Evolutionary conservation across 1,140 invertebrate species (phyloP), one percentile per base, ranked within the genome.

Genomic region (Bombus ignitus): DNA sequence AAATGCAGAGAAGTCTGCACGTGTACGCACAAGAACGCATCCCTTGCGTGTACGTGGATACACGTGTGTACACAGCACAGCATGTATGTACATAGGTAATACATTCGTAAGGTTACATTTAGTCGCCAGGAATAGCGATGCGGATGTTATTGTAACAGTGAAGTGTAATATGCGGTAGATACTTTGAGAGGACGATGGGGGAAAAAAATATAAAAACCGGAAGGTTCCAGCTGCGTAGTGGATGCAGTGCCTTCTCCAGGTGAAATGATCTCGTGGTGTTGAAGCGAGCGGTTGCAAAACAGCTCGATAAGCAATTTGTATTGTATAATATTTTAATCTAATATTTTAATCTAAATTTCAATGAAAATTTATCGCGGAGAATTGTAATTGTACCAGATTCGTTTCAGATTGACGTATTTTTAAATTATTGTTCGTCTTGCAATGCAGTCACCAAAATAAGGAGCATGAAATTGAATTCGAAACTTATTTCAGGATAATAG

Each of bases 31-130:
- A 32, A 25, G 37, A 44, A 22, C n/a, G 13, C n/a, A 12, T 25
- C 10, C 35, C 22, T 18, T 72, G 53, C 28, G 44, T 13, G 0
- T 8, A 37, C 65, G 71, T 37, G 72, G 13, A 18, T 42, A 37
- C 39, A 37, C 42, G 77, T 68, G 76, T 32, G 42, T 39, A 76
- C 73, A 77, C 44, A 37, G 35, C 65, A 42, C 62, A 59, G 28
- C 53, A 62, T 81, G 53, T 57, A 65, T 80, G 75, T 78, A 88
- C 59, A 90, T 90, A 90, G 73, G 78, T 81, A 87, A 83, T 81
- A 90, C 79, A 90, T 57, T 83, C 77, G 65, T 79, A 87, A 90
- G 77, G 57, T 88, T 90, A 90, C 89, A 88, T 90, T 90, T 90
- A 90, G 87, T 88, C 83, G 83, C 86, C 89, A 87, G 53, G 32